Percentiles rank a stretch among this genome's conserved stretches.
phyloP scores from a whole-genome alignment of 2,888 invertebrate species.

The Folsomia manolachei region DNA sequence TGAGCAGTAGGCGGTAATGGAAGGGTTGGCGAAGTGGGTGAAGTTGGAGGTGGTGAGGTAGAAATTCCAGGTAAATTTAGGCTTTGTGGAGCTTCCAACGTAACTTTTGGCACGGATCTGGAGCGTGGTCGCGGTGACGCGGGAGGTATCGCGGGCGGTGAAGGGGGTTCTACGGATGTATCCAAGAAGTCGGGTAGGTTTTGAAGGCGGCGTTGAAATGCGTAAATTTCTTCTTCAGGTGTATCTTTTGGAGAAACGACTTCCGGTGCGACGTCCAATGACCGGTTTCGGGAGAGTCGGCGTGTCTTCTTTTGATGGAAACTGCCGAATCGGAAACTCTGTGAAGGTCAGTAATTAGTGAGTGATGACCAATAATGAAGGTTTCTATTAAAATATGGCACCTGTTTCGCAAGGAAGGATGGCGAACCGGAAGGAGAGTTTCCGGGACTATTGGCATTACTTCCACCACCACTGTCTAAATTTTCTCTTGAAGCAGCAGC shows the following conservation, averaged over 20 bases:
- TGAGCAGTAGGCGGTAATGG: constrained; percentile 48
- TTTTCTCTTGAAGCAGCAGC: constrained; percentile 53
- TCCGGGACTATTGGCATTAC: constrained; percentile 48
- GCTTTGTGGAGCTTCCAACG: constrained; percentile 54
- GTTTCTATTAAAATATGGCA: too few species aligned
- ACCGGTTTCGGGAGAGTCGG: constrained; percentile 47
- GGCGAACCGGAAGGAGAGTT: constrained; percentile 48
- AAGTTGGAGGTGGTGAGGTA: constrained; percentile 44
- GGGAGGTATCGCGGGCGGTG: constrained; percentile 51
- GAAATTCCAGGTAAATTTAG: constrained; percentile 53
- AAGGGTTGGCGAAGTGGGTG: constrained; percentile 37
- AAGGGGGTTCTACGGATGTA: constrained; percentile 54
- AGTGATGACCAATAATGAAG: too few species aligned
- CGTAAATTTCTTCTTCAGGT: constrained; percentile 58
- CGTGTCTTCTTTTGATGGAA: constrained; percentile 46
- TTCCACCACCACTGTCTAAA: constrained; percentile 43
- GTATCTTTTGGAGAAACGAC: constrained; percentile 52
- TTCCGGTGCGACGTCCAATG: constrained; percentile 50
- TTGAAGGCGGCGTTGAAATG: constrained; percentile 61
- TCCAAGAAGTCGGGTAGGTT: constrained; percentile 58
- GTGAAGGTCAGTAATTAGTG: too few species aligned
- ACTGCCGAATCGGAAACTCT: constrained; percentile 50
- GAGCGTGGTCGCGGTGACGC: constrained; percentile 55
- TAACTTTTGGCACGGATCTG: constrained; percentile 56
- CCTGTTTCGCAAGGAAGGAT: constrained; percentile 49